Evolutionary conservation across 2,797 vertebrate species (phyloP).

Genomic region (Halcyon smyrnensis): DNA sequence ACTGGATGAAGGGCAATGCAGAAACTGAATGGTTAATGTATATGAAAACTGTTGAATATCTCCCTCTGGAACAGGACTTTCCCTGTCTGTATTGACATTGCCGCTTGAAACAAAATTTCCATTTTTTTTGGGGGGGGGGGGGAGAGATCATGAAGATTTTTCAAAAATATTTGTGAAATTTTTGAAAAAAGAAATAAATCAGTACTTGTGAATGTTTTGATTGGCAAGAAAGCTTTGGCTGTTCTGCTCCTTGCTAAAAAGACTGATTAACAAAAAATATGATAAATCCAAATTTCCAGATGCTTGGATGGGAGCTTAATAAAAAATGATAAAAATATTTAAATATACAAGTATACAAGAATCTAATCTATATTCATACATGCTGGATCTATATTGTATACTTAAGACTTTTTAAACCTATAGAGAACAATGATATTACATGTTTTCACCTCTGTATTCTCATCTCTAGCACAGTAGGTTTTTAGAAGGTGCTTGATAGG

Average conservation of each 20-base stretch:
- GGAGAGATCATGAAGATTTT: background rate
- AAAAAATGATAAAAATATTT: background rate
- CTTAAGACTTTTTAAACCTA: background rate
- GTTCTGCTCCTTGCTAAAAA: background rate
- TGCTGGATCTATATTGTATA: background rate
- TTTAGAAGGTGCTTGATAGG: background rate
- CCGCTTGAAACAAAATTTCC: background rate
- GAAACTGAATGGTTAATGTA: background rate
- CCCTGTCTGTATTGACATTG: background rate
- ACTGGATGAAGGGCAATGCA: background rate
- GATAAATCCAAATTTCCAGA: background rate
- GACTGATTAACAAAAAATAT: background rate
- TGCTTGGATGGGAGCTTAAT: background rate
- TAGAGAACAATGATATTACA: background rate
- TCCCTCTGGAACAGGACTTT: background rate
- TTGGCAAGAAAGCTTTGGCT: background rate
- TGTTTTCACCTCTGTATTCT: background rate
- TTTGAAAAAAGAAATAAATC: background rate
- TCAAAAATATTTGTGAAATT: conserved; percentile 1
- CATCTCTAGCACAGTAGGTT: background rate
- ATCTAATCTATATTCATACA: background rate
- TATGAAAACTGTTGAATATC: background rate
- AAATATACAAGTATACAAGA: background rate
- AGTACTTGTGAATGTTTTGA: background rate
- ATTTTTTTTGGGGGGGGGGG: background rate